Conservation (phyloP, 2,113 vertebrate genomes). For the Saccopteryx leptura region DNA sequence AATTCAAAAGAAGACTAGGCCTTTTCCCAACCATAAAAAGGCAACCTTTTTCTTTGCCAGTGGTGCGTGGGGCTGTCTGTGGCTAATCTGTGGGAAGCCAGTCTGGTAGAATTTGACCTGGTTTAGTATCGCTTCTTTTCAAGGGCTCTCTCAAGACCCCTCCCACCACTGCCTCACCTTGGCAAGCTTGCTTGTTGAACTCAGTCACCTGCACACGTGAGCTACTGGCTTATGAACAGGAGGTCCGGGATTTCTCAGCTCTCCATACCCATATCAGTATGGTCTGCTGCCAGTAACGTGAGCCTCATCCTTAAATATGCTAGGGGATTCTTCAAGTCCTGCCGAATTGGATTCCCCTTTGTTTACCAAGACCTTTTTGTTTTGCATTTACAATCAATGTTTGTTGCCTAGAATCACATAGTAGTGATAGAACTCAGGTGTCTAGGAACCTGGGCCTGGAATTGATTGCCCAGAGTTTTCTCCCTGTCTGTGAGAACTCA, state of each 20-base stretch:
- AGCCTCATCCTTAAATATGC: not conserved
- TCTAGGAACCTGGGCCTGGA: not conserved
- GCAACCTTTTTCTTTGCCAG: not conserved
- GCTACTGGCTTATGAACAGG: not conserved
- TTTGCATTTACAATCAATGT: constrained; percentile 17
- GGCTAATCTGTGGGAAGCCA: not conserved
- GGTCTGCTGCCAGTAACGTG: constrained; percentile 14
- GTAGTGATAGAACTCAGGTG: not conserved
- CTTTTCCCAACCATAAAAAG: not conserved
- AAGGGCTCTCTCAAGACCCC: not conserved
- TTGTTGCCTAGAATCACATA: not conserved
- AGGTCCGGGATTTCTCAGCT: constrained; percentile 5
- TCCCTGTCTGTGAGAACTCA: not conserved
- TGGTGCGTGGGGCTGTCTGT: not conserved
- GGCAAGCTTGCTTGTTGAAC: not conserved
- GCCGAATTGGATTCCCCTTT: not conserved
- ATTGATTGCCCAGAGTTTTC: constrained; percentile 34
- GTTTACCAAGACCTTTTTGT: constrained; percentile 11
- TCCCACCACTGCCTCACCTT: not conserved
- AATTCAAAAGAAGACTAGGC: not conserved
- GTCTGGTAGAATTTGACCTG: not conserved
- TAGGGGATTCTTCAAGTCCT: constrained; percentile 26
- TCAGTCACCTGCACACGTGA: not conserved
- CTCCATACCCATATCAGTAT: not conserved
- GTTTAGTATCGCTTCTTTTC: not conserved